Conservation (phyloP, 1,140 invertebrate species). For the Uloborus diversus region DNA sequence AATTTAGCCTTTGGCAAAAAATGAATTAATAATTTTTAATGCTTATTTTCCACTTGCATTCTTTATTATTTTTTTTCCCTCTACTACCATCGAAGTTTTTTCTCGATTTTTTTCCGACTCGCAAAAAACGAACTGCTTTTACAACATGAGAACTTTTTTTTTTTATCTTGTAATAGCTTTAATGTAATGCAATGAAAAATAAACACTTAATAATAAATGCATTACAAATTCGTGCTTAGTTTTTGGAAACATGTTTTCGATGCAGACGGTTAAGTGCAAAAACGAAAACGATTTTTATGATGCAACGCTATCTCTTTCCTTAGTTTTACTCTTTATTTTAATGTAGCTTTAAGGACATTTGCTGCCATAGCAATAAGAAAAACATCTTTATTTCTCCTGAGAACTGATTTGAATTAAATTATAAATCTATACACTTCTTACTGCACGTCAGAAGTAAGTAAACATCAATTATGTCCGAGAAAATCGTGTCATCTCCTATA, state of each 20-base stretch:
- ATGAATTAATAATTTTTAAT: slow-evolving; percentile 36
- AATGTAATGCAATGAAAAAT: slow-evolving; percentile 5
- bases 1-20: slow-evolving; percentile 45
- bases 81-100: not conserved
- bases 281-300: not conserved
- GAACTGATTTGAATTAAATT: no score
- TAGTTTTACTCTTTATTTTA: no score
- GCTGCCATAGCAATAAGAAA: no score
- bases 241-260: not conserved
- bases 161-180: slow-evolving; percentile 5
- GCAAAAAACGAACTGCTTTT: not conserved
- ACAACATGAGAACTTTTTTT: not conserved
- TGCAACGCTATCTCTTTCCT: no score
- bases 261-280: not conserved
- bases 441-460: no score
- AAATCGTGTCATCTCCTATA: no score
- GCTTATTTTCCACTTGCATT: not conserved
- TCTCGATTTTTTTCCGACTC: not conserved
- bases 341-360: no score
- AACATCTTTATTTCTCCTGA: no score
- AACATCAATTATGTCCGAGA: no score
- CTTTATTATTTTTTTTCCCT: slow-evolving; percentile 32
- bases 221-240: not conserved
- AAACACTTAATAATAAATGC: slow-evolving; percentile 3
- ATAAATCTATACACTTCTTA: no score